Percentiles rank a stretch among this genome's conserved stretches.
Evolutionary conservation across 92 coral and sea anemone genomes (phyloP).

Genomic region (Actinernus sp.): DNA sequence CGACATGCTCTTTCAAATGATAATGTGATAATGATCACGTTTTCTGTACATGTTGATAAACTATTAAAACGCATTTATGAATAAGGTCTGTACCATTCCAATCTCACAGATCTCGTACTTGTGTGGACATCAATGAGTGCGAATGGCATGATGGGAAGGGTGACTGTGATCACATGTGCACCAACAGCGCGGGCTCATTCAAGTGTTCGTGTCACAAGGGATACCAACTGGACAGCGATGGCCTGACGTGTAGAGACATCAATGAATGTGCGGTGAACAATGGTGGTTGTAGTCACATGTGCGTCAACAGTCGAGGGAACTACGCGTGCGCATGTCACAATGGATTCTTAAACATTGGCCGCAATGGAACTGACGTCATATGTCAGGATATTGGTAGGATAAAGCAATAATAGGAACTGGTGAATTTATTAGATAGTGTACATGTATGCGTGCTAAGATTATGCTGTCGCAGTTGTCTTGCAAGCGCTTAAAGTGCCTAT

Average conservation of each 20-base stretch:
- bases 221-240: conserved; percentile 65
- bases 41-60: too few species aligned
- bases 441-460: too few species aligned
- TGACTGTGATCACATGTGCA: conserved; percentile 90
- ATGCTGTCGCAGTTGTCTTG: too few species aligned
- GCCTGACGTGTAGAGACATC: conserved; percentile 78
- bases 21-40: too few species aligned
- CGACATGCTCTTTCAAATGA: too few species aligned
- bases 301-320: conserved; percentile 77
- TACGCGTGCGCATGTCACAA: conserved; percentile 84
- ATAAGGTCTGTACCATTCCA: too few species aligned
- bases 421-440: too few species aligned
- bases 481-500: too few species aligned
- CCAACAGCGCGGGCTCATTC: conserved; percentile 89
- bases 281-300: conserved; percentile 87
- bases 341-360: conserved; percentile 77
- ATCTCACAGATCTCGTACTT: conserved; percentile 86
- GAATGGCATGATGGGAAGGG: conserved; percentile 88
- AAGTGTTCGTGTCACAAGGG: conserved; percentile 91
- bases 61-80: too few species aligned
- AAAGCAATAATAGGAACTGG: too few species aligned
- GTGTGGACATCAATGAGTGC: conserved; percentile 93
- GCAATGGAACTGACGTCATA: conserved; percentile 78
- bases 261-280: conserved; percentile 81
- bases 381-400: conserved; percentile 95